Base-by-base conservation (phyloP, 2,888 invertebrate species). In the Julus scandinavius region DNA sequence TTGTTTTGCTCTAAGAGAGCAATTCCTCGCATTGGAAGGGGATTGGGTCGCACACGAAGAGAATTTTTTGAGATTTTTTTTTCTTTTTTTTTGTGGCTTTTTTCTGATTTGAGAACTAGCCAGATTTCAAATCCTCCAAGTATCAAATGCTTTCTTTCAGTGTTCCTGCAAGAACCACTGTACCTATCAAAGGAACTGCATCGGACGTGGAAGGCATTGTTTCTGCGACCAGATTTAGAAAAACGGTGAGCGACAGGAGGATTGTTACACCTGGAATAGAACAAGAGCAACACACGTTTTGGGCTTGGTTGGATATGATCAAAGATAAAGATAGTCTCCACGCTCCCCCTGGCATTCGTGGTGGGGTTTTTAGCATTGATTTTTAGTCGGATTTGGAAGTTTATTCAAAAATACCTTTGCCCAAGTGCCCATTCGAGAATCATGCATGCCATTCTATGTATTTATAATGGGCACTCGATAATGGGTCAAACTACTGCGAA, bases 161-260 rank as follows among this genome's bases (percentile, higher is more conserved):
- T n/a, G 63, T 83, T 87, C 38, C 45, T 83, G n/a, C 50, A 38
- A 49, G 72, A 80, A 41, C 92, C 50, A 87, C 58, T 85, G 49
- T 96, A 98, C 99, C 99, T 96, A 99, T 97, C 93, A 99, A 95
- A 93, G 99, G 99, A 94, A 99, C 97, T 93, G 99, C 98, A 94
- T 99, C 99, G 93, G 99, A 99, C 93, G 99, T 98, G 86, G 97
- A 97, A 93, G 99, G 98, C 95, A 98, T 96, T 94, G 97, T 97
- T 95, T 98, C 98, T 91, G 97, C 97, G 93, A 98, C 97, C 95
- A 98, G 96, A 94, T 98, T 97, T 94, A 98, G 96, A 95, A 98
- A 98, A 93, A 98, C 98, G 94, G 97, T 98, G 95, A 98, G 95
- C 93, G 98, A 98, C 93, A 98, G 96, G 93, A 97, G 96, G 93